Conservation (phyloP, 1,140 invertebrate species). For the Cotesia typhae region DNA sequence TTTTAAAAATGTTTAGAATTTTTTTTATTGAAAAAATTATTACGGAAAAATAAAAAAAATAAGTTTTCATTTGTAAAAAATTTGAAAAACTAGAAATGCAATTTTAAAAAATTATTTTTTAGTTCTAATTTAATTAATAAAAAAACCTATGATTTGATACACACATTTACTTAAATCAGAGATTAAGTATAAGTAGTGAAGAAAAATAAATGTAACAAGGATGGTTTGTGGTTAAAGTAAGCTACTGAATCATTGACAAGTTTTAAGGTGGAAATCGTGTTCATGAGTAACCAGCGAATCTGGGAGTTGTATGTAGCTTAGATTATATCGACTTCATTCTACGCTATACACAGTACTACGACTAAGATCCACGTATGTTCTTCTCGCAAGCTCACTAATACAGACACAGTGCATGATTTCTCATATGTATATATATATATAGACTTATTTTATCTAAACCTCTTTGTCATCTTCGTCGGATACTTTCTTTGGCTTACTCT, state of each 20-base stretch:
- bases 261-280: constrained; percentile 26
- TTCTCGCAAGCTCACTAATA: neutral
- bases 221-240: neutral
- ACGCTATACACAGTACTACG: neutral
- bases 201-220: neutral
- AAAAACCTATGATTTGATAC: no score
- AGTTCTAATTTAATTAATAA: no score
- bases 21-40: no score
- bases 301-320: constrained; percentile 4
- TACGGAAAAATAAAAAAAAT: no score
- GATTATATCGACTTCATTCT: neutral
- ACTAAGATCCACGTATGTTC: neutral
- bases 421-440: neutral
- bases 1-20: no score
- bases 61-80: no score
- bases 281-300: neutral
- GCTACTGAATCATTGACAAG: constrained; percentile 25
- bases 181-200: neutral
- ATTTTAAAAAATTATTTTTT: no score
- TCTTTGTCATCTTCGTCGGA: neutral
- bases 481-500: neutral
- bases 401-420: neutral
- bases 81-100: no score
- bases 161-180: neutral
- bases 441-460: neutral